These are phyloP conservation scores for Varroa destructor DNA, from an alignment of 1,140 invertebrate species.

Conservation along the genomic window DNA sequence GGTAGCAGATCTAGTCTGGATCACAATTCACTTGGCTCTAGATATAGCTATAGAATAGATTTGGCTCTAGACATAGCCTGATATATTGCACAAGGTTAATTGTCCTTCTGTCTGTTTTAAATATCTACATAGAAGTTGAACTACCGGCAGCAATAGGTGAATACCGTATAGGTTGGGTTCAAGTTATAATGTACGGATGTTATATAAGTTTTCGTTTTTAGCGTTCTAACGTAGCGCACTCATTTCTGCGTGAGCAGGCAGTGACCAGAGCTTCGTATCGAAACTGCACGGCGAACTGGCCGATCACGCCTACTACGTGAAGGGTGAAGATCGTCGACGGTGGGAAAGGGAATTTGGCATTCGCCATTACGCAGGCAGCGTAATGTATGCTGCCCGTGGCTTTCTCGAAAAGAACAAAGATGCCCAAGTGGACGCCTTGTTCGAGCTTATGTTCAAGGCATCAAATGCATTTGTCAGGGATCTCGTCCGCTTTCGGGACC, in stretches of 20 bases:
- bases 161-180: no score
- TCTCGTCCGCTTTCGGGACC: conserved; percentile 62
- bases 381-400: conserved; percentile 76
- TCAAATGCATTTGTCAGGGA: conserved; percentile 73
- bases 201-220: no score
- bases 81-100: no score
- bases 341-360: conserved; percentile 86
- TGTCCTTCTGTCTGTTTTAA: no score
- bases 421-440: conserved; percentile 84
- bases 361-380: conserved; percentile 83
- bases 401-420: conserved; percentile 96
- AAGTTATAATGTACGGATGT: no score
- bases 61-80: no score
- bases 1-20: no score
- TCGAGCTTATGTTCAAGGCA: conserved; percentile 75
- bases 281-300: conserved; percentile 83
- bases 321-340: conserved; percentile 65
- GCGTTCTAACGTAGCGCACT: no score
- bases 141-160: no score
- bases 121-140: no score
- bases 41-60: no score
- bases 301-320: conserved; percentile 67
- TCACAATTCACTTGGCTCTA: no score
- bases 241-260: conserved; percentile 44
- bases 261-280: conserved; percentile 71